Percentiles rank a stretch among this genome's conserved stretches.
phyloP scores from a whole-genome alignment of 2,113 vertebrate genomes.

The Galemys pyrenaicus region DNA sequence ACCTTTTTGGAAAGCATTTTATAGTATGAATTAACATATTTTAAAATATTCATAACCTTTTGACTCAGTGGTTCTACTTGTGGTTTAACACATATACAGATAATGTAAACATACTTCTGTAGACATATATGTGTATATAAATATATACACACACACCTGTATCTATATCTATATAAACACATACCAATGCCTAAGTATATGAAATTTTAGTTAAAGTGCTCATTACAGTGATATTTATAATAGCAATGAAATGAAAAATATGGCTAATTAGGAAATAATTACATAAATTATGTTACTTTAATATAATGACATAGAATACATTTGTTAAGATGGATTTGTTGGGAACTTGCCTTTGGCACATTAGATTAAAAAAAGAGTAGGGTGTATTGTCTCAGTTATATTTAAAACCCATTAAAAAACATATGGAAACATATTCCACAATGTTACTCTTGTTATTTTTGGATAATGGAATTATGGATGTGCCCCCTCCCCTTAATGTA shows the following conservation, averaged over 20 bases:
- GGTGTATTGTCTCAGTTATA: neutral
- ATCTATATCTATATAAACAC: no score
- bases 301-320: neutral
- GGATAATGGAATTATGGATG: neutral
- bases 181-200: neutral
- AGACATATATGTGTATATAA: neutral
- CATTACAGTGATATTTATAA: neutral
- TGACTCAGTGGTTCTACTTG: neutral
- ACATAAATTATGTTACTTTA: neutral
- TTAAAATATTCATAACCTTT: neutral
- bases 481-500: neutral
- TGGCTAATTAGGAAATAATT: neutral
- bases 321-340: neutral
- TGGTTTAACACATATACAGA: neutral
- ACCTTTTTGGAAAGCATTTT: neutral
- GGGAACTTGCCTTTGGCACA: neutral
- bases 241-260: neutral
- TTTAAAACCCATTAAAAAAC: neutral
- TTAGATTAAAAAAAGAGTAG: neutral
- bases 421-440: neutral
- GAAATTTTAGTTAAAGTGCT: conserved; percentile 4
- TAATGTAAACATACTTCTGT: neutral
- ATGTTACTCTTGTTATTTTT: neutral
- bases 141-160: neutral
- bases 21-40: neutral